A percentile compares a stretch with the other conserved stretches of the same genome.
These are phyloP conservation scores for Strix occidentalis DNA, from an alignment of 2,797 vertebrate genomes.

Conservation along the genomic window DNA sequence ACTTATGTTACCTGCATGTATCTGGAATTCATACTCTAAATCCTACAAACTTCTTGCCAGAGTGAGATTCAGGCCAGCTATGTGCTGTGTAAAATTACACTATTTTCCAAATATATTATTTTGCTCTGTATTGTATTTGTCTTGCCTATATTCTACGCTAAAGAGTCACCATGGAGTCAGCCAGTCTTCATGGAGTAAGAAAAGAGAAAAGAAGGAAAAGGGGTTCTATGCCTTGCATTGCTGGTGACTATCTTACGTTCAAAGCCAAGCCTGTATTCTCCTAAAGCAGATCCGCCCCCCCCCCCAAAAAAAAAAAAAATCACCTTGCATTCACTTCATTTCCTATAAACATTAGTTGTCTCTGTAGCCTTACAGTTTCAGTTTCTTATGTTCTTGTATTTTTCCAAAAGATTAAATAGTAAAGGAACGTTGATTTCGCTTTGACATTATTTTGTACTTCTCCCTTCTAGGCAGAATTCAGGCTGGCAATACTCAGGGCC, in stretches of 20 bases:
- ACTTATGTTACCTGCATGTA: not conserved
- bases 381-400: not conserved
- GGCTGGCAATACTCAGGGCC: not conserved
- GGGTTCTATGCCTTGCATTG: not conserved
- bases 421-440: not conserved
- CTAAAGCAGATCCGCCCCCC: not conserved
- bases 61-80: not conserved
- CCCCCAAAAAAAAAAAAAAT: not conserved
- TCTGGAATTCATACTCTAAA: not conserved
- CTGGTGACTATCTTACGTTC: not conserved
- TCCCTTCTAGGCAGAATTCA: not conserved
- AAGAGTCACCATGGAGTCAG: not conserved
- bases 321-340: not conserved
- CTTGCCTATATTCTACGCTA: not conserved
- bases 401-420: constrained; percentile 10
- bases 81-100: not conserved
- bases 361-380: not conserved
- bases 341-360: not conserved
- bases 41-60: not conserved
- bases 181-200: not conserved
- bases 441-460: not conserved
- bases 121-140: not conserved
- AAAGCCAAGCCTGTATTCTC: not conserved
- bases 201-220: not conserved
- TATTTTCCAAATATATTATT: not conserved